These are phyloP conservation scores for Periophthalmus modestus DNA, from an alignment of 2,113 vertebrate species.

Conservation along the genomic window DNA sequence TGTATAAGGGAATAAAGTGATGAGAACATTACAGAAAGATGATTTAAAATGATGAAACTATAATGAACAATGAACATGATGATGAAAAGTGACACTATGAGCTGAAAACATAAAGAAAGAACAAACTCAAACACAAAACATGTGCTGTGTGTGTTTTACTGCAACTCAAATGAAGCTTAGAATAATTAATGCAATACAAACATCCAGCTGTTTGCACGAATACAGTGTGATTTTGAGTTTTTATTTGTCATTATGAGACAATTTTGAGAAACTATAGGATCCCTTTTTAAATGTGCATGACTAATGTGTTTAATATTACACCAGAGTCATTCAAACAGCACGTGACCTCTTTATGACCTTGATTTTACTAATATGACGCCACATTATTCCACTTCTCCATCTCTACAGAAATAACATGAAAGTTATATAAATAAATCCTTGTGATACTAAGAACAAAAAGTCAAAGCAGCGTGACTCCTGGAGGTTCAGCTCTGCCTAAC, in stretches of 20 bases:
- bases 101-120: neutral
- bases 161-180: neutral
- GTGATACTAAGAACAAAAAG: constrained; percentile 27
- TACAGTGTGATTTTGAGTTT: neutral
- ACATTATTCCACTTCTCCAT: neutral
- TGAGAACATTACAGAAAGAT: neutral
- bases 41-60: neutral
- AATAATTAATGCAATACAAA: neutral
- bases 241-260: neutral
- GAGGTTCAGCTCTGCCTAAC: constrained; percentile 74
- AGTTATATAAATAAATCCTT: neutral
- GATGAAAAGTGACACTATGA: neutral
- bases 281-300: neutral
- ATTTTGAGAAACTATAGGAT: neutral
- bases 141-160: neutral
- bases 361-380: neutral
- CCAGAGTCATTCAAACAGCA: neutral
- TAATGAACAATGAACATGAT: neutral
- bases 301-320: neutral
- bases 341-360: neutral
- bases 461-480: constrained; percentile 43
- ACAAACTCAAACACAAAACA: neutral
- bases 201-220: neutral
- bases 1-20: neutral
- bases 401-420: neutral